Percentiles rank a stretch among this genome's conserved stretches.
phyloP scores from a whole-genome alignment of 2,888 invertebrate species.

The Nomada hirtipes region DNA sequence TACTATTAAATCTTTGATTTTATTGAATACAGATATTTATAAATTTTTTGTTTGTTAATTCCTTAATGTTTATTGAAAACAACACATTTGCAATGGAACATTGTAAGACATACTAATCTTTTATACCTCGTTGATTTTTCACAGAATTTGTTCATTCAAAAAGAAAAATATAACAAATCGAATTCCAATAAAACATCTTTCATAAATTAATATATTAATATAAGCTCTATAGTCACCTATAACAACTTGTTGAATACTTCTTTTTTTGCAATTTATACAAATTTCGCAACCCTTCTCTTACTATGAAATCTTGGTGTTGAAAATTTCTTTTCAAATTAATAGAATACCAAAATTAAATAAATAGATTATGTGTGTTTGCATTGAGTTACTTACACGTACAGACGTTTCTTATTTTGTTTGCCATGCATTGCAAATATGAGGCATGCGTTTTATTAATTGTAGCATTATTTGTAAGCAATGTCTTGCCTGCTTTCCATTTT shows the following conservation, averaged over 20 bases:
- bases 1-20: slow-evolving; percentile 11
- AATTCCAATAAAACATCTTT: slow-evolving; percentile 9
- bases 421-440: slow-evolving; percentile 37
- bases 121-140: background rate
- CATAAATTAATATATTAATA: slow-evolving; percentile 56
- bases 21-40: slow-evolving; percentile 20
- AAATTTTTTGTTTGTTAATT: slow-evolving; percentile 35
- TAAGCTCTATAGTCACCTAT: slow-evolving; percentile 75
- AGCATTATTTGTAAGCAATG: slow-evolving; percentile 37
- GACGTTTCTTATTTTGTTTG: slow-evolving; percentile 24
- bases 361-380: slow-evolving; percentile 31
- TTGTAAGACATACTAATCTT: slow-evolving; percentile 16
- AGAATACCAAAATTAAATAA: slow-evolving; percentile 23
- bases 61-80: background rate
- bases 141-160: background rate
- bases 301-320: slow-evolving; percentile 2
- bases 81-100: slow-evolving; percentile 7
- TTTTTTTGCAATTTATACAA: slow-evolving; percentile 31
- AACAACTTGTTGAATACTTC: slow-evolving; percentile 83
- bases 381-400: slow-evolving; percentile 21
- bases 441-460: slow-evolving; percentile 49
- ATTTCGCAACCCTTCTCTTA: background rate
- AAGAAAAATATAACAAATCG: slow-evolving; percentile 1
- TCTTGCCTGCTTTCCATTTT: slow-evolving; percentile 42
- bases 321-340: slow-evolving; percentile 1